A percentile compares a stretch with the other conserved stretches of the same genome.
phyloP scores from a whole-genome alignment of 2,113 vertebrate genomes.

The Trogon surrucura region DNA sequence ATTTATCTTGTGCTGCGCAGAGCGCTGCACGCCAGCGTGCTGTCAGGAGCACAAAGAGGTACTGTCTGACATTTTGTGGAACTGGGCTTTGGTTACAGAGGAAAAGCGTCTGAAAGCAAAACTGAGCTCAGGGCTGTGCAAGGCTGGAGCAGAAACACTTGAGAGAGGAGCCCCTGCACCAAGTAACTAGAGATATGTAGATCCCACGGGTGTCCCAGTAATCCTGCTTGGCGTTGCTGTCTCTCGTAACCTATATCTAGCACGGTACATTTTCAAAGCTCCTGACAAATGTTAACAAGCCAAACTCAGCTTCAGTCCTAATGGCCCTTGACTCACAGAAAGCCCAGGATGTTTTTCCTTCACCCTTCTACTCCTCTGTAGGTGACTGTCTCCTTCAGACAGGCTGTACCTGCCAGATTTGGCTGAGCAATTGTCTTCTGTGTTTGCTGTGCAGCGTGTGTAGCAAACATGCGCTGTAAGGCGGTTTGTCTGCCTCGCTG shows the following conservation, averaged over 20 bases:
- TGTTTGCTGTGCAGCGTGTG: neutral
- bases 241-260: neutral
- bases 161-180: conserved; percentile 45
- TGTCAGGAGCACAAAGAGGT: conserved; percentile 49
- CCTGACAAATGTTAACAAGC: conserved; percentile 21
- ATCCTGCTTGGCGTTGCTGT: neutral
- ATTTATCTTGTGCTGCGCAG: conserved; percentile 2
- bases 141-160: neutral
- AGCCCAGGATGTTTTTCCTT: neutral
- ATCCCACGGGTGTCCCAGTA: neutral
- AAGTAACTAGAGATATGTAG: neutral
- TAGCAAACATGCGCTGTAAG: neutral
- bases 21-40: neutral
- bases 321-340: neutral
- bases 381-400: neutral
- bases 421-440: neutral
- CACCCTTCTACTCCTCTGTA: neutral
- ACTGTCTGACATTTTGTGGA: conserved; percentile 65
- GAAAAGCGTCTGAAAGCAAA: conserved; percentile 26
- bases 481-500: neutral
- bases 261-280: neutral
- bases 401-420: neutral
- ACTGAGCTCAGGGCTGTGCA: neutral
- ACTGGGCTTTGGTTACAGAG: neutral
- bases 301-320: neutral